Conservation (phyloP, 2,113 vertebrate species). For the Turdus rufiventris region DNA sequence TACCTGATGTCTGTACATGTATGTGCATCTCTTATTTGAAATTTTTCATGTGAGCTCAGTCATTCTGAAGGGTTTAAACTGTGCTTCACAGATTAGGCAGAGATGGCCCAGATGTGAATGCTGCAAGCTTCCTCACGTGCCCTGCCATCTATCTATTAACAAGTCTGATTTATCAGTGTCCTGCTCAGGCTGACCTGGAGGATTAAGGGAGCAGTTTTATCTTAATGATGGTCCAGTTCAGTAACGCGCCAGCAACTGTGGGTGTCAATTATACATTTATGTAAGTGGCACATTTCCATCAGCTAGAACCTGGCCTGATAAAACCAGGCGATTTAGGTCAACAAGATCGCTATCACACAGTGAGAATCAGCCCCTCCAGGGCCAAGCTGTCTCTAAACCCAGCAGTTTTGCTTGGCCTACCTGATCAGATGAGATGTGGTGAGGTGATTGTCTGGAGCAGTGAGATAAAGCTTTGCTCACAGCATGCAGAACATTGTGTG, state of each 20-base stretch:
- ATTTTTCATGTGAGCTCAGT: background rate
- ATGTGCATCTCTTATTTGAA: background rate
- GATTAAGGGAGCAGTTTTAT: slow-evolving; percentile 7
- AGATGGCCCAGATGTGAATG: background rate
- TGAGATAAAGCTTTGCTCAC: background rate
- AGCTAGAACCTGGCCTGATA: slow-evolving; percentile 4
- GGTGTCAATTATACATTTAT: background rate
- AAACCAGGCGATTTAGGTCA: background rate
- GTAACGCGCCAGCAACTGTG: background rate
- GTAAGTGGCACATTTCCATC: background rate
- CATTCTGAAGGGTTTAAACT: background rate
- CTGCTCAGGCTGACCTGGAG: background rate
- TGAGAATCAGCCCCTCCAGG: slow-evolving; percentile 13
- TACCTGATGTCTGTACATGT: background rate
- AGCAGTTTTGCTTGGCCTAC: background rate
- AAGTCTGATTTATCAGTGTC: background rate
- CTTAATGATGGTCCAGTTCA: background rate
- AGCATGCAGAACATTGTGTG: background rate
- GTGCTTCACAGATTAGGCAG: background rate
- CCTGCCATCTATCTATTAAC: background rate
- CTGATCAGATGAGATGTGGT: background rate
- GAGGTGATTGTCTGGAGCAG: background rate
- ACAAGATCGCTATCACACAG: background rate
- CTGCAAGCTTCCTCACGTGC: background rate
- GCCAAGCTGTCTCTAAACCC: background rate